Conservation (phyloP, 2,888 invertebrate genomes). For the Protophormia terraenovae region DNA sequence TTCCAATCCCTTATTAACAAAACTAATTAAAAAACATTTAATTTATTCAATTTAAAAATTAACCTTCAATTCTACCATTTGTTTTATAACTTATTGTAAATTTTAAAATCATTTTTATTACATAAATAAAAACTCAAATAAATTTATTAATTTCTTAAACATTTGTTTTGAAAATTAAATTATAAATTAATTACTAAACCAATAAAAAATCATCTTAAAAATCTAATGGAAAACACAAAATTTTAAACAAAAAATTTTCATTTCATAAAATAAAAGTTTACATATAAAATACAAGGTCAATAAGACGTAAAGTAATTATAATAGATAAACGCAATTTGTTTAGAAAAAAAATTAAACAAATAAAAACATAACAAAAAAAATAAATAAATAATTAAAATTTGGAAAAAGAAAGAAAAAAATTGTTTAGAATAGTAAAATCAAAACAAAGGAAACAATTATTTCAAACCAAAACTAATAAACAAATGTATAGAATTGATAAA, state of each 20-base stretch:
- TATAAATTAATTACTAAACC: not conserved
- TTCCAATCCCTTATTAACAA: too few relatives aligned
- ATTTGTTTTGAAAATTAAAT: not conserved
- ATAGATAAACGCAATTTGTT: conserved; percentile 10
- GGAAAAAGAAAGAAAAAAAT: not conserved
- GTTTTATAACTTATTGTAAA: not conserved
- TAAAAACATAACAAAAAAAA: not conserved
- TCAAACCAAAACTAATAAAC: conserved; percentile 27
- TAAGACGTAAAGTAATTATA: conserved; percentile 10
- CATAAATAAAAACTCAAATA: not conserved
- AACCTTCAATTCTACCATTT: not conserved
- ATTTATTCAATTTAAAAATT: not conserved
- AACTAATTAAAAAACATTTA: not conserved
- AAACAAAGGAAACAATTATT: conserved; percentile 58
- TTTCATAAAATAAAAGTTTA: not conserved
- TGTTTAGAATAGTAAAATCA: conserved; percentile 27
- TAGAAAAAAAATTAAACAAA: not conserved
- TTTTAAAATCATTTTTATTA: not conserved
- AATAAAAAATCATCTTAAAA: conserved; percentile 7
- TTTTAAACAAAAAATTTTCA: conserved; percentile 7
- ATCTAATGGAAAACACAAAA: not conserved
- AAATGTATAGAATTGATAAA: not conserved
- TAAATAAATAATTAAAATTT: conserved; percentile 3
- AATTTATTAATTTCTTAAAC: not conserved
- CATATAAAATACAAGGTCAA: conserved; percentile 13